Base-by-base conservation (phyloP, 1,140 invertebrate species). In the Lysiphlebus fabarum region DNA sequence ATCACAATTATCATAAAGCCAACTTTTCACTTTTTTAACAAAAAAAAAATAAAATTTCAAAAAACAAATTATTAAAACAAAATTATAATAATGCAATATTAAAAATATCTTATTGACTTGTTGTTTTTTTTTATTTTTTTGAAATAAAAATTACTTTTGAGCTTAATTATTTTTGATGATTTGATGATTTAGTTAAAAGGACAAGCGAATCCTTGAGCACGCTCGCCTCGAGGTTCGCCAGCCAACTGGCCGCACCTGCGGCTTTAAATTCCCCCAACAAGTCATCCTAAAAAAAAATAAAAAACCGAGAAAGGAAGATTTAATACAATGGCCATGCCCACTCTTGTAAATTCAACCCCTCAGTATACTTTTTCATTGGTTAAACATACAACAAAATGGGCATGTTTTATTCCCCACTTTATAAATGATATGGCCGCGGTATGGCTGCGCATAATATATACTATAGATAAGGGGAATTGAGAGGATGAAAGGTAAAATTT, bases 361-460 rank as follows among this genome's bases (percentile, higher is more conserved):
- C 45, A 44, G 10, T 12, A 34, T 38, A 44, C 64, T 64, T 61
- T 61, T 62, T 66, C 61, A 68, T 65, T 64, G 64, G 60, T 53
- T 48, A 11, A 43, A 33, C 55, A 61, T 62, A 33, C 40, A 17
- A 14, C 38, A 55, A 44, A 59, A 62, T 60, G 66, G 71, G 69
- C 67, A 70, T 64, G 53, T 37, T 66, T 61, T 53, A 66, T 60
- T 63, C 65, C 58, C 51, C 56, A 45, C 54, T 36, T 12, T 53
- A 56, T 50, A 54, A 42, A 53, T 61, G 67, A 68, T 65, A 74
- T 74, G 71, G 67, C 72, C 65, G 70, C 69, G 67, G 74, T 72
- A 74, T 76, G 74, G 73, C 74, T 73, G 71, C 71, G 67, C 63
- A 53, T 51, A 58, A 47, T 43, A 62, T 58, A 26, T 1, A 26